Evolutionary conservation across 92 coral and sea anemone species (phyloP).

Genomic region (Umimayanthus kanabou): DNA sequence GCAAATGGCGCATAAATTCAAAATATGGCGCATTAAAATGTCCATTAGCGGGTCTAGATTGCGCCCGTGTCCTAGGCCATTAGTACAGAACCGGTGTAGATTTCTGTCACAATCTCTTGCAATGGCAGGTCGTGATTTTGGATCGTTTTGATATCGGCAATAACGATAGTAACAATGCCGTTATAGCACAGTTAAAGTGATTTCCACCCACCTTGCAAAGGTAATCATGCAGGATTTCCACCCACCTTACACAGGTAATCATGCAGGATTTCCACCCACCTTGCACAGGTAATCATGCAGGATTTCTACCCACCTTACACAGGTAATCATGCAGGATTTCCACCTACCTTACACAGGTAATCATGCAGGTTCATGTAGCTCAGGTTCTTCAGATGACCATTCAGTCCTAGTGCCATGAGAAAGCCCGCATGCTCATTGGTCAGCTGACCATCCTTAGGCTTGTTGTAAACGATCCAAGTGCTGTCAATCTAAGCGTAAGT

Average conservation of each 20-base stretch:
- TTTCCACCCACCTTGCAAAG: background rate
- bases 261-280: constrained; percentile 60
- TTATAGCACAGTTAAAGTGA: background rate
- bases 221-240: background rate
- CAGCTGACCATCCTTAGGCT: constrained; percentile 88
- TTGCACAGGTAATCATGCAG: constrained; percentile 88
- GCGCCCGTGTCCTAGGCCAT: no score
- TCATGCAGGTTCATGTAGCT: constrained; percentile 91
- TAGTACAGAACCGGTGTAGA: no score
- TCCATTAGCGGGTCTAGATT: no score
- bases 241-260: constrained; percentile 82
- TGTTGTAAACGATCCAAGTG: constrained; percentile 98
- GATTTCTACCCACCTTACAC: background rate
- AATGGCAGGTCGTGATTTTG: no score
- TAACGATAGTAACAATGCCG: background rate
- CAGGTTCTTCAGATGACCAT: constrained; percentile 81
- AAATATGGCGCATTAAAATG: no score
- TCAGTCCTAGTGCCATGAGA: constrained; percentile 92
- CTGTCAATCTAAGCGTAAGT: constrained; percentile 76
- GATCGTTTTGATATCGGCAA: no score
- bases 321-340: background rate
- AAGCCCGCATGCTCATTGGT: constrained; percentile 98
- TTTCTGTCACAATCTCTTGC: no score
- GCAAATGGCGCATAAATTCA: no score
- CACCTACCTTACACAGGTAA: constrained; percentile 82